Conservation (phyloP, 2,797 vertebrate species). For the Astyanax mexicanus region DNA sequence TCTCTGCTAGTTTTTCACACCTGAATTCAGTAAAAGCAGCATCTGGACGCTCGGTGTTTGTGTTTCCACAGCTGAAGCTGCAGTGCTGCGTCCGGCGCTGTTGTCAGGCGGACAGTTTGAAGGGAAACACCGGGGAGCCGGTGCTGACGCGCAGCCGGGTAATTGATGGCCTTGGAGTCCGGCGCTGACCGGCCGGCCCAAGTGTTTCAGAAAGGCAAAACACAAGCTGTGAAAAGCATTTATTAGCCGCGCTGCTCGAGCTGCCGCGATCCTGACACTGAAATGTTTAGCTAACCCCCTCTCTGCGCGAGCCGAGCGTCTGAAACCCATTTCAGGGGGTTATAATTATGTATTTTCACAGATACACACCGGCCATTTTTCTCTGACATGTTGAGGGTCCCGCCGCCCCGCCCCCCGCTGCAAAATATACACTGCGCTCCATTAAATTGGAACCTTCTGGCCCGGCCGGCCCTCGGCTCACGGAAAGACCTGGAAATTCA, state of each 20-base stretch:
- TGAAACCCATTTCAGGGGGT: constrained; percentile 53
- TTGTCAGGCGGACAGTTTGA: constrained; percentile 41
- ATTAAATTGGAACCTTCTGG: constrained; percentile 62
- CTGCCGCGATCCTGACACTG: constrained; percentile 43
- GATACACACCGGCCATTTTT: constrained; percentile 58
- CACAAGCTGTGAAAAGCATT: constrained; percentile 55
- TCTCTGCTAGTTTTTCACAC: background rate
- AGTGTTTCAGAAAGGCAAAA: constrained; percentile 50
- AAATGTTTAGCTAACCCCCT: constrained; percentile 59
- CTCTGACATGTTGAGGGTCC: constrained; percentile 58
- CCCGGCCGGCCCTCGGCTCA: constrained; percentile 26
- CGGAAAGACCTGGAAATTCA: constrained; percentile 50
- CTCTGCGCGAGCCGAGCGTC: constrained; percentile 25
- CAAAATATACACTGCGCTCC: constrained; percentile 60
- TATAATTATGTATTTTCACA: constrained; percentile 60
- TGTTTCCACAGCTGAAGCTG: background rate
- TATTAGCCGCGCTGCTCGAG: constrained; percentile 47
- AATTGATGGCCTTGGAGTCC: constrained; percentile 53
- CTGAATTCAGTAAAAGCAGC: background rate
- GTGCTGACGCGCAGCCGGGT: constrained; percentile 43
- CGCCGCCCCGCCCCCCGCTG: constrained; percentile 28
- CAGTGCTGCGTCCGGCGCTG: constrained; percentile 22
- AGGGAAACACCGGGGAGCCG: constrained; percentile 55
- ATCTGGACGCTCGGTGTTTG: background rate
- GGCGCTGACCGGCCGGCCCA: constrained; percentile 36